A percentile compares a stretch with the other conserved stretches of the same genome.
These are phyloP conservation scores for Channa argus DNA, from an alignment of 2,113 vertebrate species.

Conservation along the genomic window DNA sequence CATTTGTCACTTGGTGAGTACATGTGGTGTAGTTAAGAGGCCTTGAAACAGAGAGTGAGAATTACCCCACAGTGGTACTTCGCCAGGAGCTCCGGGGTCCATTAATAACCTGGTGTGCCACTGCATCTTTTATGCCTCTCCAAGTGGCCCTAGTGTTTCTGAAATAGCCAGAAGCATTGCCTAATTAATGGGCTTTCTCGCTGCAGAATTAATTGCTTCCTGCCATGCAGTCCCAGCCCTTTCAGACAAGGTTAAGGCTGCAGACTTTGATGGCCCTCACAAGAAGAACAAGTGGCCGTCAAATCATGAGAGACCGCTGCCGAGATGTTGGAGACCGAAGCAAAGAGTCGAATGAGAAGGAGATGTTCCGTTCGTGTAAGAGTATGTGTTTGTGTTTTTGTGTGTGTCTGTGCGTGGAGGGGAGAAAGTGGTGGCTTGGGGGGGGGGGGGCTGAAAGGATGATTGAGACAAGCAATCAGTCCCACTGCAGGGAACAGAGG, in stretches of 20 bases:
- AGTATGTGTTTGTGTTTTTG: slow-evolving; percentile 29
- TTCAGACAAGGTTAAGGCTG: slow-evolving; percentile 59
- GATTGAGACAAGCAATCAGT: slow-evolving; percentile 82
- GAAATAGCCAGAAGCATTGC: slow-evolving; percentile 69
- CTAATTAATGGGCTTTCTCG: slow-evolving; percentile 78
- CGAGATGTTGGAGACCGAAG: slow-evolving; percentile 27
- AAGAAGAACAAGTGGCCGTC: slow-evolving; percentile 61
- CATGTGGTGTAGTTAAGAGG: slow-evolving; percentile 46
- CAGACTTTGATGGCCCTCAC: slow-evolving; percentile 68
- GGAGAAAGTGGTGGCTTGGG: slow-evolving; percentile 1
- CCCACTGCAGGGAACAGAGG: slow-evolving; percentile 70
- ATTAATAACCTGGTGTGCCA: slow-evolving; percentile 76
- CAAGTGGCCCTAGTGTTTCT: slow-evolving; percentile 57
- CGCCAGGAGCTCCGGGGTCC: slow-evolving; percentile 49
- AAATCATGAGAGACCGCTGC: slow-evolving; percentile 59
- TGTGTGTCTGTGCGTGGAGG: slow-evolving; percentile 25
- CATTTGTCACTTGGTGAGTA: slow-evolving; percentile 56
- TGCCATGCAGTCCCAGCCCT: slow-evolving; percentile 45
- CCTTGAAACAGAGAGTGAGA: slow-evolving; percentile 59
- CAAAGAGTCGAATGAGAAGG: slow-evolving; percentile 29
- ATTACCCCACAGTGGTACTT: slow-evolving; percentile 51
- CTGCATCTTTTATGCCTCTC: slow-evolving; percentile 69
- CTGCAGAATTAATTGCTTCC: slow-evolving; percentile 73
- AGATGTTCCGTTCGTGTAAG: slow-evolving; percentile 2
- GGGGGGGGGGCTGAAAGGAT: slow-evolving; percentile 55